These are phyloP conservation scores for Syngnathus acus DNA, from an alignment of 2,797 vertebrate species.

Conservation along the genomic window DNA sequence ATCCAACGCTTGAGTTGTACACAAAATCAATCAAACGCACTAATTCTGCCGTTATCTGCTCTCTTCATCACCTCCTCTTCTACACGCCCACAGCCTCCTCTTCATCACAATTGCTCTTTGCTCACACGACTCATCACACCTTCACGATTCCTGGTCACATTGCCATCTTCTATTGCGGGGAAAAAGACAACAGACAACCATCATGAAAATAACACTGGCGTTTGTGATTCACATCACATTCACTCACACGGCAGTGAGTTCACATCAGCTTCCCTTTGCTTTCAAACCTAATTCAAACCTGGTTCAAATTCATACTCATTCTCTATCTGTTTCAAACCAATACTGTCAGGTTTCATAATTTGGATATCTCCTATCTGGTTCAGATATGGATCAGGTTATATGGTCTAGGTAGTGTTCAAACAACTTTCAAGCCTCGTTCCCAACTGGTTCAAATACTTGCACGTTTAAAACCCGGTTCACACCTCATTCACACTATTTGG, in stretches of 20 bases:
- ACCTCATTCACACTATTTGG: background rate
- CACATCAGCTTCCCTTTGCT: background rate
- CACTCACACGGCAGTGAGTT: background rate
- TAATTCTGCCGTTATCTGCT: constrained; percentile 62
- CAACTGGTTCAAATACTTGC: too few species aligned
- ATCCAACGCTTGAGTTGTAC: constrained; percentile 43
- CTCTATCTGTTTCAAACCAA: background rate
- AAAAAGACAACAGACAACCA: too few species aligned
- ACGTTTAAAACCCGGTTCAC: background rate
- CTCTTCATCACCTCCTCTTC: constrained; percentile 43
- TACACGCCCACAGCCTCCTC: constrained; percentile 8
- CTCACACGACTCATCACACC: background rate
- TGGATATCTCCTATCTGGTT: background rate
- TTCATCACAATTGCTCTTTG: background rate
- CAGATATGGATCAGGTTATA: background rate
- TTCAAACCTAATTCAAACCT: background rate
- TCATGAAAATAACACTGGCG: background rate
- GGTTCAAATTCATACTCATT: background rate
- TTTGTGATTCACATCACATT: background rate
- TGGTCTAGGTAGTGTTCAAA: too few species aligned
- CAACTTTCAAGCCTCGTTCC: too few species aligned
- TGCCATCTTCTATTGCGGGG: background rate
- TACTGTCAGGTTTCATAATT: background rate
- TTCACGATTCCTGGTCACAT: background rate
- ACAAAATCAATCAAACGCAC: constrained; percentile 62